Evolutionary conservation across 2,113 vertebrate species (phyloP).

Genomic region (Coreoperca whiteheadi): DNA sequence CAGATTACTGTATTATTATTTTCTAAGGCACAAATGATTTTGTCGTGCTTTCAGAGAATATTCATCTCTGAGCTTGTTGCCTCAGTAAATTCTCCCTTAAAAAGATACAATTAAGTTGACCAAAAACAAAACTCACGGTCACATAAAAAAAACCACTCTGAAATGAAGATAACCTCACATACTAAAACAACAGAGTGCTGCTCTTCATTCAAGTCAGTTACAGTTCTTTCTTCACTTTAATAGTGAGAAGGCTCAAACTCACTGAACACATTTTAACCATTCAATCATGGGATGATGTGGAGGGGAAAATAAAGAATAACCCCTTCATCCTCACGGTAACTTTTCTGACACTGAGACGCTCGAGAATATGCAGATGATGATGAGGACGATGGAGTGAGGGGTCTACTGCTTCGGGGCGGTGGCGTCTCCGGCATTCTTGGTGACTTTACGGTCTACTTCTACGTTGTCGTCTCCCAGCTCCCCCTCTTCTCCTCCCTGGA

Average conservation of each 20-base stretch:
- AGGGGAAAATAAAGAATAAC: background rate
- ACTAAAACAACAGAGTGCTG: conserved; percentile 34
- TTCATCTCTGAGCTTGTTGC: conserved; percentile 20
- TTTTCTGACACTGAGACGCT: background rate
- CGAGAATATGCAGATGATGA: background rate
- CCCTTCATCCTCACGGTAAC: background rate
- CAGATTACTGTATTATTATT: conserved; percentile 34
- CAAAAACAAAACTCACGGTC: conserved; percentile 13
- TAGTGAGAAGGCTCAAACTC: conserved; percentile 27
- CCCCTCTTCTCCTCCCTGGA: conserved; percentile 91
- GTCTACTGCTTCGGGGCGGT: conserved; percentile 83
- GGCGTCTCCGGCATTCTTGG: conserved; percentile 79
- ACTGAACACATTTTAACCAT: conserved; percentile 27
- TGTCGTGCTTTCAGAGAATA: conserved; percentile 10
- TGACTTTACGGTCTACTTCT: conserved; percentile 88
- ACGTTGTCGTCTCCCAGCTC: conserved; percentile 88
- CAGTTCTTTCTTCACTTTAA: conserved; percentile 27
- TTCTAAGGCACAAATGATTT: conserved; percentile 82
- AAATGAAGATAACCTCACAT: conserved; percentile 24
- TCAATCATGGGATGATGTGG: conserved; percentile 15
- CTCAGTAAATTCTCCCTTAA: conserved; percentile 32
- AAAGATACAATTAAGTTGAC: conserved; percentile 9
- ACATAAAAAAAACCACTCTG: conserved; percentile 27
- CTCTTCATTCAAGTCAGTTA: conserved; percentile 35
- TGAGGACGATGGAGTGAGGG: conserved; percentile 14